Base-by-base conservation (phyloP, 1,140 invertebrate genomes). In the Macrotrachela quadricornifera region DNA sequence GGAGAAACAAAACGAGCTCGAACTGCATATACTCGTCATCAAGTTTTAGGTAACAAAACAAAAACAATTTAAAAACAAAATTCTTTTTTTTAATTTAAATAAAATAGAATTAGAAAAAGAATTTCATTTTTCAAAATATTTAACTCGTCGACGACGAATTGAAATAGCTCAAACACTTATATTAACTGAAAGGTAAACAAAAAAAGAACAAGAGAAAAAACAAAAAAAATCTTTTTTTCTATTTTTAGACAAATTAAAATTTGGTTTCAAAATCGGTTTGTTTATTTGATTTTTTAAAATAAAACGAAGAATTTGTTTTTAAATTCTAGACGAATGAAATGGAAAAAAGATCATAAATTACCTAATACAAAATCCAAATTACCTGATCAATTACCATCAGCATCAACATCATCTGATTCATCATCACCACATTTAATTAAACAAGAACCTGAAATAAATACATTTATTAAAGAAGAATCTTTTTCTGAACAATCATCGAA, bases 81-180 rank as follows among this genome's bases (percentile, higher is more conserved):
- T n/a, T n/a, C n/a, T n/a, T n/a, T n/a, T 30, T 30, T 30, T 4
- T 4, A 30, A 30, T 30, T 30, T 30, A 2, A 4, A 30, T 55
- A n/a, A n/a, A n/a, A n/a, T 59, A 12, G 58, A 59, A 39, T 48
- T 59, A 37, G 86, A 91, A 74, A 91, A 92, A 74, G 87, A 92
- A 76, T 92, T 92, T 76, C 86, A 91, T 76, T 90, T 85, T 69
- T 91, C 90, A 74, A 85, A 91, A 73, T 91, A 92, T 78, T 78
- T 92, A 69, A 91, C 86, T 64, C 80, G 87, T 74, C 79, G 86
- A 77, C 78, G 87, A 77, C 79, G 87, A 73, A 91, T 92, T 74
- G 87, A 92, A 74, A 91, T 92, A 82, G 86, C 86, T 59, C 85
- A 90, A 69, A 81, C 85, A 50, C 77, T 91, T 55, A 88, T 85